Conservation (phyloP, 2,113 vertebrate species). For the Calypte anna region DNA sequence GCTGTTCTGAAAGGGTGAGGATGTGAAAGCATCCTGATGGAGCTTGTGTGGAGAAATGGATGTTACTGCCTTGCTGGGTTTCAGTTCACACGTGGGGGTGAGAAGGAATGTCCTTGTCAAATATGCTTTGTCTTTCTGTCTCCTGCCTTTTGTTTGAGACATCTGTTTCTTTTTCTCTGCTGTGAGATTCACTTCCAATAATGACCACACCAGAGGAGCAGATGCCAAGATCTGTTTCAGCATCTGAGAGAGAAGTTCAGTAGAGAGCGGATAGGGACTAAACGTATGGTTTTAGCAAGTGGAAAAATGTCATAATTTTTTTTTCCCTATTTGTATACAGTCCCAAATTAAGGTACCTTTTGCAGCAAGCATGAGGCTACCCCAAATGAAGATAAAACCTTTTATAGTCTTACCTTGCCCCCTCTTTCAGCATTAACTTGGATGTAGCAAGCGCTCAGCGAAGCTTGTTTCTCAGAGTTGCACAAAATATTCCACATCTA, state of each 20-base stretch:
- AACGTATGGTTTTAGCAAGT: not conserved
- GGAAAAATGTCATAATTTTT: not conserved
- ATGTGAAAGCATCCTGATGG: not conserved
- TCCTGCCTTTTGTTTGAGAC: constrained; percentile 15
- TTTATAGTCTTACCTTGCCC: not conserved
- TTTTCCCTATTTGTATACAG: not conserved
- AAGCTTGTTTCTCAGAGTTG: not conserved
- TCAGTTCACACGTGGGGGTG: not conserved
- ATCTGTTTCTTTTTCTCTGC: not conserved
- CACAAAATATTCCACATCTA: not conserved
- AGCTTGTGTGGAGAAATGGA: not conserved
- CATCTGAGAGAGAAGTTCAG: not conserved
- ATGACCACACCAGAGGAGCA: constrained; percentile 1
- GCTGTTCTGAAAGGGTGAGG: not conserved
- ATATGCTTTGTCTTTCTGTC: not conserved
- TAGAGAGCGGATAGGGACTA: not conserved
- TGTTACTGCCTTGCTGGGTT: not conserved
- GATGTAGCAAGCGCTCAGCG: not conserved
- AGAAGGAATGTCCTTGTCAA: not conserved
- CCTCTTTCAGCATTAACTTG: not conserved
- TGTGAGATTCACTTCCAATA: not conserved
- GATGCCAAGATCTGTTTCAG: not conserved
- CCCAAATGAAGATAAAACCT: not conserved
- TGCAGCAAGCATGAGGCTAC: not conserved
- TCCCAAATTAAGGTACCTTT: not conserved